Base-by-base conservation (phyloP, 2,888 invertebrate species). In the Digitonthophagus gazella region DNA sequence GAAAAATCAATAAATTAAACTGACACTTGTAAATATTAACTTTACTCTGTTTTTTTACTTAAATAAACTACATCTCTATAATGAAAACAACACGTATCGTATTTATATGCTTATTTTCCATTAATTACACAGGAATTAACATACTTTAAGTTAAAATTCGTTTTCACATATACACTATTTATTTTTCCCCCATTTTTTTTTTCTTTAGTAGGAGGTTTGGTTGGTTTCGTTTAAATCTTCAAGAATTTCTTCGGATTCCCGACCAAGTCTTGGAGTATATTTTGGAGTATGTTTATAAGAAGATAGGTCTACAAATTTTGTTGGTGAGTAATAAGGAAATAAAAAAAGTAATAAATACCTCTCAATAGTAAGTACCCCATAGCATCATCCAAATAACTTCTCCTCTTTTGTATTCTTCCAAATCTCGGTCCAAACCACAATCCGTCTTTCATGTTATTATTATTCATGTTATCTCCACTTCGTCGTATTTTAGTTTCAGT, bases 401-500 rank as follows among this genome's bases (percentile, higher is more conserved):
- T 74, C 16, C 78, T 70, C 67, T 78, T 78, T 54, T 78, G 76
- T 6, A 78, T 70, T 18, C 76, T 71, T 5, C 78, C 91, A 18
- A 90, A 82, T 58, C 90, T 83, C 0, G 90, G 90, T 54, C 91
- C 91, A 75, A 90, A 90, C 91, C 90, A 91, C 82, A 90, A 85
- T 0, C 85, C 85, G 16, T 82, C 82, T 54, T 81, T 84, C 58
- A 82, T 82, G 65, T 82, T 77, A 3, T 81, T 80, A 61, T 79
- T 80, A n/a, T n/a, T n/a, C n/a, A n/a, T n/a, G n/a, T n/a, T n/a
- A 0, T 80, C 80, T 5, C 28, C 28, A 44, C 6, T 6, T 1
- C 8, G 28, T 44, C 28, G 6, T 8, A 44, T 44, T 44, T 44
- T 6, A 3, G 28, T 2, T 8, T 44, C 28, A 8, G 28, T 44